Percentiles rank a stretch among this genome's conserved stretches.
Conservation (phyloP, 2,888 invertebrate species). For the Tryphoninae sp. region DNA sequence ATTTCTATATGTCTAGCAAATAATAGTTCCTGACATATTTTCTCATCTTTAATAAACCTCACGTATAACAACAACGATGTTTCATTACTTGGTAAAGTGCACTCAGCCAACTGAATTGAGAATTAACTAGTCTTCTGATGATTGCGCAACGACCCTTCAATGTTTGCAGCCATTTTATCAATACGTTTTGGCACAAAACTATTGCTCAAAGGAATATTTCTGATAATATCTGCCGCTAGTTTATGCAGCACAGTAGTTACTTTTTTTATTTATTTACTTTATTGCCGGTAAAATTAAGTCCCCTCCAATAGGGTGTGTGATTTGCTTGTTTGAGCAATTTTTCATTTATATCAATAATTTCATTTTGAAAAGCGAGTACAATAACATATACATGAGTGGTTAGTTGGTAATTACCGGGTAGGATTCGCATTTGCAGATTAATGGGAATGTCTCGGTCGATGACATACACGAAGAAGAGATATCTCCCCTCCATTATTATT, state of each 20-base stretch:
- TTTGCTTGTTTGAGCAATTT: no score
- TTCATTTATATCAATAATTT: no score
- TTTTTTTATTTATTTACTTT: constrained; percentile 64
- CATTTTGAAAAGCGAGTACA: no score
- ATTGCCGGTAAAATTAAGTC: neutral
- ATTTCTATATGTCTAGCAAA: constrained; percentile 48
- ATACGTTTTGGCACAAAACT: constrained; percentile 73
- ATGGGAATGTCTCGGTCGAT: constrained; percentile 58
- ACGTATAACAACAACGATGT: constrained; percentile 66
- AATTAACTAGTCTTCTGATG: constrained; percentile 73
- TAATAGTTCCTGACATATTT: constrained; percentile 49
- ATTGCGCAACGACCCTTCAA: constrained; percentile 74
- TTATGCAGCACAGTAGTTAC: constrained; percentile 72
- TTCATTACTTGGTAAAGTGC: constrained; percentile 75
- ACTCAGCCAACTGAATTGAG: constrained; percentile 78
- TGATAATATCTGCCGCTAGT: constrained; percentile 71
- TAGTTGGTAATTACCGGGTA: neutral
- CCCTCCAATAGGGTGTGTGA: no score
- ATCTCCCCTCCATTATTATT: constrained; percentile 34
- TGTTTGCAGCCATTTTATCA: constrained; percentile 69
- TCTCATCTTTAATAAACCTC: constrained; percentile 68
- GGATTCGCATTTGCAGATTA: neutral
- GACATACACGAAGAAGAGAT: constrained; percentile 31
- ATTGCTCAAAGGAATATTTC: constrained; percentile 74
- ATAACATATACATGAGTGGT: neutral